A percentile compares a stretch with the other conserved stretches of the same genome.
phyloP scores from a whole-genome alignment of 1,140 invertebrate genomes.

The Lordiphosa mommai region DNA sequence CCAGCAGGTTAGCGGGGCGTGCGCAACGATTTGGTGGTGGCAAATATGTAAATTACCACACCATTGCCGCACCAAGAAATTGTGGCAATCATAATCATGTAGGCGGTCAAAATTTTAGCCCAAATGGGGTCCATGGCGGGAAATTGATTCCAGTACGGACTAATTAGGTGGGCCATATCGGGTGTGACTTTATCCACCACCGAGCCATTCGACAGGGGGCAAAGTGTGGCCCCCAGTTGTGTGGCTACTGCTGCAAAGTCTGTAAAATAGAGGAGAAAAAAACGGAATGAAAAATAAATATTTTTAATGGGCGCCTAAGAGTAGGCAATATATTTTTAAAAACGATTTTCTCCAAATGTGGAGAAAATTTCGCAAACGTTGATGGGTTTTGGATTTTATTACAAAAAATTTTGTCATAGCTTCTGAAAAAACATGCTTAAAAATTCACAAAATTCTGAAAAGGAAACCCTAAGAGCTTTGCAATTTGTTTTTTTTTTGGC shows the following conservation, averaged over 20 bases:
- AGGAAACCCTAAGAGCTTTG: too few relatives aligned
- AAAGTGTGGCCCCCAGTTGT: conserved; percentile 70
- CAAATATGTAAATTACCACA: conserved; percentile 84
- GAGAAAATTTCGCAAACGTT: too few relatives aligned
- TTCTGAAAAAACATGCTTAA: too few relatives aligned
- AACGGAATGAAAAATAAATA: conserved; percentile 1
- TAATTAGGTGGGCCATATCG: conserved; percentile 87
- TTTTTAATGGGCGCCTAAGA: background rate
- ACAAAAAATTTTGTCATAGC: too few relatives aligned
- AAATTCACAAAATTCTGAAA: too few relatives aligned
- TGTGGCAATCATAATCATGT: conserved; percentile 68
- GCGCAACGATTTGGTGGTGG: conserved; percentile 82
- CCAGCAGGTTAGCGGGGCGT: conserved; percentile 83
- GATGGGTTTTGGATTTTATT: too few relatives aligned
- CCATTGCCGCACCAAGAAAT: conserved; percentile 82
- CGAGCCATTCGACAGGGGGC: conserved; percentile 76
- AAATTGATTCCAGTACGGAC: conserved; percentile 88
- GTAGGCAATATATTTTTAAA: too few relatives aligned
- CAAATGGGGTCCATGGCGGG: conserved; percentile 89
- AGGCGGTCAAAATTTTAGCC: conserved; percentile 79
- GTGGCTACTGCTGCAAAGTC: conserved; percentile 61
- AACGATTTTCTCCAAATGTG: too few relatives aligned
- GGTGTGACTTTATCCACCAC: conserved; percentile 81
- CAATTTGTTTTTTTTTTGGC: too few relatives aligned
- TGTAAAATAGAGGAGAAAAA: too few relatives aligned